phyloP scores from a whole-genome alignment of 2,888 invertebrate species.

The Melitaea athalia region DNA sequence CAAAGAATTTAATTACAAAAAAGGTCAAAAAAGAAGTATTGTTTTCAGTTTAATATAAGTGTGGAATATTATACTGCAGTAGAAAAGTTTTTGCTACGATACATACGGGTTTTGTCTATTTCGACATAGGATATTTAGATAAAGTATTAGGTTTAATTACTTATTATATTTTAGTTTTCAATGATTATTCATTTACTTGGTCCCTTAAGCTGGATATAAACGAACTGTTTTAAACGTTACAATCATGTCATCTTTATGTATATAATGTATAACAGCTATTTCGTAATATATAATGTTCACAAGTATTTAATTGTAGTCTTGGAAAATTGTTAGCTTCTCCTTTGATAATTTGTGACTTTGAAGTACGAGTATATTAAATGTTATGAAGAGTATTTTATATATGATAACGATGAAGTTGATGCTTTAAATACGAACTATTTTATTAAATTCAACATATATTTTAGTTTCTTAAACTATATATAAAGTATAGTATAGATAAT shows the following conservation, averaged over 20 bases:
- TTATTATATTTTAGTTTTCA: too few species aligned
- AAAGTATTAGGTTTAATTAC: too few species aligned
- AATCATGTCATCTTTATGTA: constrained; percentile 1
- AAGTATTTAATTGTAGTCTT: constrained; percentile 20
- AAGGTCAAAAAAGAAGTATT: neutral
- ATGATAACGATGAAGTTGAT: neutral
- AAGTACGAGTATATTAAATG: constrained; percentile 26
- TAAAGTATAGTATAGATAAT: too few species aligned
- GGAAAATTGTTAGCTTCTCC: constrained; percentile 19
- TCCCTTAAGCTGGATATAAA: neutral
- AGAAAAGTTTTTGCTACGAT: too few species aligned
- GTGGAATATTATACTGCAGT: neutral
- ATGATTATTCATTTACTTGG: neutral
- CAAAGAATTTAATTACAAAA: neutral
- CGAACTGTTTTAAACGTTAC: neutral
- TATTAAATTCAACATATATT: neutral
- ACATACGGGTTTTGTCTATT: too few species aligned
- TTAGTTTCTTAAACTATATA: too few species aligned
- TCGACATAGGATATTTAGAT: too few species aligned
- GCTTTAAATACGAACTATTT: constrained; percentile 5
- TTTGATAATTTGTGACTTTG: constrained; percentile 21
- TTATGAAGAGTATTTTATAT: constrained; percentile 15
- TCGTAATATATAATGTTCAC: constrained; percentile 15
- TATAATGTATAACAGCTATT: constrained; percentile 5
- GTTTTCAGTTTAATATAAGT: neutral